phyloP scores from a whole-genome alignment of 2,888 invertebrate species.

The Acronicta leporina region DNA sequence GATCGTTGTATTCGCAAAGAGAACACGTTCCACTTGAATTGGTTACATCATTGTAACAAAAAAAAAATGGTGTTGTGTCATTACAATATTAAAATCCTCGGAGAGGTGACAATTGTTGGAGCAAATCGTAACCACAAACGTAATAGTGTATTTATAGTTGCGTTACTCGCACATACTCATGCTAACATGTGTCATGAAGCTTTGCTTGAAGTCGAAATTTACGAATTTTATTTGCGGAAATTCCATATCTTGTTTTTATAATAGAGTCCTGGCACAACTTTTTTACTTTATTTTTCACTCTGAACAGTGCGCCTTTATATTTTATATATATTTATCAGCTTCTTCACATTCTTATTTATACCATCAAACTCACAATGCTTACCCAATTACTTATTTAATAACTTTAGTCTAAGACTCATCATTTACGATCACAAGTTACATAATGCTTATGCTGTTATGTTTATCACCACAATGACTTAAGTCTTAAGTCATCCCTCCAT shows the following conservation, averaged over 20 bases:
- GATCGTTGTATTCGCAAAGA: too few relatives aligned
- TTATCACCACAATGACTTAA: slow-evolving; percentile 30
- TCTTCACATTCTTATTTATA: slow-evolving; percentile 23
- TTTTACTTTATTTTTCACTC: slow-evolving; percentile 1
- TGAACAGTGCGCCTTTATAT: slow-evolving; percentile 44
- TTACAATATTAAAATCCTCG: too few relatives aligned
- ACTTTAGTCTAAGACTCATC: slow-evolving; percentile 22
- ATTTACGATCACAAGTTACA: slow-evolving; percentile 32
- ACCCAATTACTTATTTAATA: slow-evolving; percentile 11
- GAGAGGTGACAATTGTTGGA: too few relatives aligned
- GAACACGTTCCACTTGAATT: too few relatives aligned
- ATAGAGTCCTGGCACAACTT: background rate
- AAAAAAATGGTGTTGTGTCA: too few relatives aligned
- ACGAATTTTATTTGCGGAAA: slow-evolving; percentile 10
- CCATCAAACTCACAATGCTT: slow-evolving; percentile 29
- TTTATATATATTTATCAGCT: slow-evolving; percentile 38
- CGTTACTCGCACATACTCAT: slow-evolving; percentile 4
- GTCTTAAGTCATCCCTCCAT: slow-evolving; percentile 40
- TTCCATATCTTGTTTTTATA: slow-evolving; percentile 10
- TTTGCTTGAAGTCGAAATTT: slow-evolving; percentile 24
- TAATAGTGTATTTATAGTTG: background rate
- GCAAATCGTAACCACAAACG: too few relatives aligned
- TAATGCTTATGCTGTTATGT: slow-evolving; percentile 19
- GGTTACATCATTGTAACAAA: too few relatives aligned
- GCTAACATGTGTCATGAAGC: slow-evolving; percentile 10